Evolutionary conservation across 2,888 invertebrate species (phyloP).

Genomic region (Chelonus formosanus): DNA sequence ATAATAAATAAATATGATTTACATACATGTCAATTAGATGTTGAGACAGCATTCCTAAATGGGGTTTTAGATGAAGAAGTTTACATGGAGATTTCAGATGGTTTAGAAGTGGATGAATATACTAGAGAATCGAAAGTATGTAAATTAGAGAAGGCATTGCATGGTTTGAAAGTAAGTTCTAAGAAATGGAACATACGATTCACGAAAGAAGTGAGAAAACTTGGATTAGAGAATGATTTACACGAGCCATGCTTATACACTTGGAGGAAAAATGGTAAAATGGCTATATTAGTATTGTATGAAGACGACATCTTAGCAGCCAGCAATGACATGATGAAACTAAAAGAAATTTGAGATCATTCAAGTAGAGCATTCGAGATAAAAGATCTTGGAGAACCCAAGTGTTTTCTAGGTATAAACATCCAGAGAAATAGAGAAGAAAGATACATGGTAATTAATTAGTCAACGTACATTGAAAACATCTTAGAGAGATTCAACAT

Average conservation of each 20-base stretch:
- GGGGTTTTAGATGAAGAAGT: slow-evolving; percentile 32
- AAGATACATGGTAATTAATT: too few species aligned
- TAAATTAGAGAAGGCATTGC: slow-evolving; percentile 32
- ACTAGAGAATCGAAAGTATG: slow-evolving; percentile 31
- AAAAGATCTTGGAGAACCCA: too few species aligned
- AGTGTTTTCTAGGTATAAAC: too few species aligned
- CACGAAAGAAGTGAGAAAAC: slow-evolving; percentile 34
- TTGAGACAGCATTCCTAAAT: too few species aligned
- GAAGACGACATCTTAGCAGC: slow-evolving; percentile 42
- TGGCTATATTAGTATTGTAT: slow-evolving; percentile 38
- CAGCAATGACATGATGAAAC: too few species aligned
- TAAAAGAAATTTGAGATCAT: too few species aligned
- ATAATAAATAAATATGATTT: slow-evolving; percentile 34
- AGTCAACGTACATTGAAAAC: too few species aligned
- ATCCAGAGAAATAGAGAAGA: too few species aligned
- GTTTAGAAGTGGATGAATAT: slow-evolving; percentile 5
- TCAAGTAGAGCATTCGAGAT: too few species aligned
- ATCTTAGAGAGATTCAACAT: too few species aligned
- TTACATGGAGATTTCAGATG: slow-evolving; percentile 36
- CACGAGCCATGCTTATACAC: slow-evolving; percentile 42
- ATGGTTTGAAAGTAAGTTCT: slow-evolving; percentile 33
- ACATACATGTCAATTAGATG: slow-evolving; percentile 28
- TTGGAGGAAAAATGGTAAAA: slow-evolving; percentile 38
- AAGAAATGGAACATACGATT: slow-evolving; percentile 38
- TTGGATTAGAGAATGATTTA: slow-evolving; percentile 39